These are phyloP conservation scores for Drosophila malerkotliana DNA, from an alignment of 1,140 invertebrate genomes.

Conservation along the genomic window DNA sequence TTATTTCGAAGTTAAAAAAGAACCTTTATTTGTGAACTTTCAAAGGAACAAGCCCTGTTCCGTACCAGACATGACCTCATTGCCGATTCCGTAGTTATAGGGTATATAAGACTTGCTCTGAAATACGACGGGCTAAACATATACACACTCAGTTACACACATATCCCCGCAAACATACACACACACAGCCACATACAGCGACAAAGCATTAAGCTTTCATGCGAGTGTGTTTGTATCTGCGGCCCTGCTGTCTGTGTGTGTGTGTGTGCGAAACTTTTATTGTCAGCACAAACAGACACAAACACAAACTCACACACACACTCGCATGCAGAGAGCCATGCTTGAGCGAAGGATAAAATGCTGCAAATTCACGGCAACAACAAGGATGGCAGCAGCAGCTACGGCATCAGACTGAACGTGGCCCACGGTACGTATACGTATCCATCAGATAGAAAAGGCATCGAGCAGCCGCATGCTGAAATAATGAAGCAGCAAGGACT, in stretches of 20 bases:
- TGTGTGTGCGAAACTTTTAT: constrained; percentile 74
- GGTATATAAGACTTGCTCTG: constrained; percentile 75
- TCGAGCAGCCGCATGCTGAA: constrained; percentile 79
- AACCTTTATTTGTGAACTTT: too few relatives aligned
- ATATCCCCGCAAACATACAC: constrained; percentile 33
- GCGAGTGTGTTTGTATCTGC: constrained; percentile 44
- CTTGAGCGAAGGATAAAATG: constrained; percentile 79
- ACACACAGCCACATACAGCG: constrained; percentile 32
- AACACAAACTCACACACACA: constrained; percentile 35
- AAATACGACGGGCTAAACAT: constrained; percentile 66
- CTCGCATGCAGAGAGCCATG: constrained; percentile 37
- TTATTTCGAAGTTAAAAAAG: too few relatives aligned
- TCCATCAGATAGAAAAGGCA: constrained; percentile 81
- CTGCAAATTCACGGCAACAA: constrained; percentile 77
- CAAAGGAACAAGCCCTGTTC: neutral
- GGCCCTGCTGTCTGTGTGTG: constrained; percentile 47
- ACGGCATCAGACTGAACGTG: constrained; percentile 34
- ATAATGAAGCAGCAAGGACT: constrained; percentile 82
- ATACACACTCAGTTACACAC: constrained; percentile 40
- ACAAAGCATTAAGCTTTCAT: constrained; percentile 75
- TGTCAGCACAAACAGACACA: constrained; percentile 79
- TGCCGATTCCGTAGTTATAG: constrained; percentile 44
- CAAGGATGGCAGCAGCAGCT: constrained; percentile 34
- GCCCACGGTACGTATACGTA: constrained; percentile 80
- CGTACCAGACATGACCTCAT: neutral